Evolutionary conservation across 2,113 vertebrate species (phyloP).

Genomic region (Ptilonorhynchus violaceus): DNA sequence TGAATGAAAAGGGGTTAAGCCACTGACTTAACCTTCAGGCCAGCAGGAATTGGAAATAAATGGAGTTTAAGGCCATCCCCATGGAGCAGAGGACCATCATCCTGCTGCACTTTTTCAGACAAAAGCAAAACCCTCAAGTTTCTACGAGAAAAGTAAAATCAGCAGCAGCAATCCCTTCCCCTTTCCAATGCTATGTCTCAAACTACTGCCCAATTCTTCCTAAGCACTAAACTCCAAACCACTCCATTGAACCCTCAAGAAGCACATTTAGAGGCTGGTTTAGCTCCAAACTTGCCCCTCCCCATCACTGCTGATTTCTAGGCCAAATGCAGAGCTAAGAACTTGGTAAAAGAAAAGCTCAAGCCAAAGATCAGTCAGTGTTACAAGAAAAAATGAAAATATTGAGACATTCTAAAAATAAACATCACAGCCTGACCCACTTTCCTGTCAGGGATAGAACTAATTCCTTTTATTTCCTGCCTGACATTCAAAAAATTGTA

Average conservation of each 20-base stretch:
- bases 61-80: not conserved
- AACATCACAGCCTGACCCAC: not conserved
- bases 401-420: slow-evolving; percentile 29
- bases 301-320: not conserved
- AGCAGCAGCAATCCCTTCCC: not conserved
- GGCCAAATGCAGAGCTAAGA: not conserved
- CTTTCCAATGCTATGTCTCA: rapidly evolving
- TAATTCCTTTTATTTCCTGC: not conserved
- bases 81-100: not conserved
- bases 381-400: not conserved
- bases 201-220: not conserved
- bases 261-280: not conserved
- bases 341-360: not conserved
- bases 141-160: not conserved
- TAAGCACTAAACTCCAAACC: not conserved
- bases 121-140: not conserved
- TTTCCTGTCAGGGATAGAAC: not conserved
- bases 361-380: not conserved
- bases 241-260: not conserved
- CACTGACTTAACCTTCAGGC: not conserved
- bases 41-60: rapidly evolving
- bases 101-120: not conserved
- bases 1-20: not conserved
- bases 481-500: not conserved
- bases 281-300: not conserved